Conservation (phyloP, 2,888 invertebrate genomes). For the Meloe dianella region DNA sequence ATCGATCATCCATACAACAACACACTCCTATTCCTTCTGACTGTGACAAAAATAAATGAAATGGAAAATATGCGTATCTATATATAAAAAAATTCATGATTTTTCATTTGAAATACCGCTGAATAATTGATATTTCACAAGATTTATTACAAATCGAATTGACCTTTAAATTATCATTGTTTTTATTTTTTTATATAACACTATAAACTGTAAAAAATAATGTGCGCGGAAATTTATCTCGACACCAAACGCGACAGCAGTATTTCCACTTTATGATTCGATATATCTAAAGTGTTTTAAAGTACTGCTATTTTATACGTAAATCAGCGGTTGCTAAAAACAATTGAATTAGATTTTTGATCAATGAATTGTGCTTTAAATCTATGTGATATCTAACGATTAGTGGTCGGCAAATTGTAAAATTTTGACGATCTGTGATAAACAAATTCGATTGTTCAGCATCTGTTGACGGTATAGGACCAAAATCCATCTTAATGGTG, state of each 20-base stretch:
- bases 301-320: slow-evolving; percentile 40
- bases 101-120: no score
- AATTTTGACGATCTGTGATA: no score
- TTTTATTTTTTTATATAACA: slow-evolving; percentile 17
- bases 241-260: slow-evolving; percentile 31
- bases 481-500: slow-evolving; percentile 31
- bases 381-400: no score
- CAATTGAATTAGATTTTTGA: slow-evolving; percentile 43
- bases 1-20: no score
- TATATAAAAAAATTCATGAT: no score
- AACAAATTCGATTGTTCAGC: neutral
- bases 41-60: slow-evolving; percentile 9
- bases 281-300: slow-evolving; percentile 45
- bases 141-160: neutral
- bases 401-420: no score
- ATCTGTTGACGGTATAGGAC: slow-evolving; percentile 3
- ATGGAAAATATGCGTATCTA: neutral
- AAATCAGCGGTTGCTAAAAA: slow-evolving; percentile 42
- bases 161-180: neutral
- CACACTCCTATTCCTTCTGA: no score
- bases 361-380: slow-evolving; percentile 32
- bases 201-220: slow-evolving; percentile 17
- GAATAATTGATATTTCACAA: no score
- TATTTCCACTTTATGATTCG: slow-evolving; percentile 41
- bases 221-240: slow-evolving; percentile 35